Percentiles rank a stretch among this genome's conserved stretches.
Conservation (phyloP, 2,888 invertebrate species). For the Meganola albula region DNA sequence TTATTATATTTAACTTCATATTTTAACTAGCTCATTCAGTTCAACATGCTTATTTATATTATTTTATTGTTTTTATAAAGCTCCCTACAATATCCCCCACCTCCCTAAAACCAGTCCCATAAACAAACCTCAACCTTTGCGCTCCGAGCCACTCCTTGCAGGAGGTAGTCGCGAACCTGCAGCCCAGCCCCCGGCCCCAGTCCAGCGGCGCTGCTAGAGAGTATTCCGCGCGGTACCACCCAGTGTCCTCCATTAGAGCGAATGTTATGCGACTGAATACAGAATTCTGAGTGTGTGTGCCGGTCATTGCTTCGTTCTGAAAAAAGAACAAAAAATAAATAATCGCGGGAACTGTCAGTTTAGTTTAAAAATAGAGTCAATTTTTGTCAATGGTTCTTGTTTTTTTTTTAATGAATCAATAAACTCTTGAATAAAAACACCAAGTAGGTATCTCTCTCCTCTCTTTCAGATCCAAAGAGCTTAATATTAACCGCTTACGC, state of each 20-base stretch:
- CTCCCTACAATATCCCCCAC: neutral
- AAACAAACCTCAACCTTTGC: conserved; percentile 79
- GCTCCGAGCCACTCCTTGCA: conserved; percentile 97
- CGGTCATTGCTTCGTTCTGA: conserved; percentile 99
- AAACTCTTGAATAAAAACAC: too few species aligned
- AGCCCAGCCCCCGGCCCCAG: conserved; percentile 96
- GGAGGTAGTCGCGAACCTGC: conserved; percentile 94
- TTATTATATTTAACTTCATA: too few species aligned
- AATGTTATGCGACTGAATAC: conserved; percentile 96
- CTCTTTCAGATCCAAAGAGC: too few species aligned
- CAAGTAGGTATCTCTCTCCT: too few species aligned
- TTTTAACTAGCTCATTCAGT: too few species aligned
- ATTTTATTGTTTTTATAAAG: too few species aligned
- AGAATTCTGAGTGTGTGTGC: conserved; percentile 98
- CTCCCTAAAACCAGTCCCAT: neutral
- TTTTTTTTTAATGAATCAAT: too few species aligned
- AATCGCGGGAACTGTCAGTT: too few species aligned
- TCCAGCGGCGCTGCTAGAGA: conserved; percentile 89
- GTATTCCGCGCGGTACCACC: conserved; percentile 97
- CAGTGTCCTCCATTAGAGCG: conserved; percentile 98
- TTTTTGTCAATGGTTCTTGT: too few species aligned
- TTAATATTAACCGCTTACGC: too few species aligned
- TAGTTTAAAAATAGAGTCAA: too few species aligned
- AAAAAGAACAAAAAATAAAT: neutral
- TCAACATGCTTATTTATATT: too few species aligned